Conservation (phyloP, 1,140 invertebrate genomes). For the Brachionus angularis region DNA sequence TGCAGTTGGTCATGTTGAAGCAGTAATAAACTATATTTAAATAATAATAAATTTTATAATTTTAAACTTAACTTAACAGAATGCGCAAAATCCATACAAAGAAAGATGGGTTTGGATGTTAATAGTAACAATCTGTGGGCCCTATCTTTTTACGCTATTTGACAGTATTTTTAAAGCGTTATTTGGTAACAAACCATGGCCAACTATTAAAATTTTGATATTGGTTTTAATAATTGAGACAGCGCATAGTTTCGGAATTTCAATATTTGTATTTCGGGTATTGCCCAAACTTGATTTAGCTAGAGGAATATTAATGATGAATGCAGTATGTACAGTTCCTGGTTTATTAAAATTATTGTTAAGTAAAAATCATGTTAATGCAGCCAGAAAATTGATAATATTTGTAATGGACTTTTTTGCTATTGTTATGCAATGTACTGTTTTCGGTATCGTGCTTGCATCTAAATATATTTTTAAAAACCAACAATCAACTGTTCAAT, state of each 20-base stretch:
- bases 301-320: slow-evolving; percentile 85
- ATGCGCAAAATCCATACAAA: slow-evolving; percentile 28
- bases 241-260: slow-evolving; percentile 76
- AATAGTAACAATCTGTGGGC: slow-evolving; percentile 7
- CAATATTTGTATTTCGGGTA: slow-evolving; percentile 76
- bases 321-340: slow-evolving; percentile 83
- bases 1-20: slow-evolving; percentile 38
- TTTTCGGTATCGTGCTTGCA: slow-evolving; percentile 43
- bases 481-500: no score
- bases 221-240: slow-evolving; percentile 69
- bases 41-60: background rate
- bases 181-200: slow-evolving; percentile 53
- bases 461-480: slow-evolving; percentile 36
- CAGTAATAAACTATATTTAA: background rate
- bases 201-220: slow-evolving; percentile 48
- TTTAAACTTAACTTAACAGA: background rate
- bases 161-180: slow-evolving; percentile 50
- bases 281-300: slow-evolving; percentile 84
- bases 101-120: slow-evolving; percentile 45
- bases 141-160: slow-evolving; percentile 47
- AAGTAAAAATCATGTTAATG: slow-evolving; percentile 29
- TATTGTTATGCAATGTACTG: slow-evolving; percentile 39
- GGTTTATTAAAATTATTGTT: slow-evolving; percentile 60
- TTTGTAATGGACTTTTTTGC: slow-evolving; percentile 43
- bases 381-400: background rate